Evolutionary conservation across 1,140 invertebrate genomes (phyloP).

Genomic region (Nixonia krombeini): DNA sequence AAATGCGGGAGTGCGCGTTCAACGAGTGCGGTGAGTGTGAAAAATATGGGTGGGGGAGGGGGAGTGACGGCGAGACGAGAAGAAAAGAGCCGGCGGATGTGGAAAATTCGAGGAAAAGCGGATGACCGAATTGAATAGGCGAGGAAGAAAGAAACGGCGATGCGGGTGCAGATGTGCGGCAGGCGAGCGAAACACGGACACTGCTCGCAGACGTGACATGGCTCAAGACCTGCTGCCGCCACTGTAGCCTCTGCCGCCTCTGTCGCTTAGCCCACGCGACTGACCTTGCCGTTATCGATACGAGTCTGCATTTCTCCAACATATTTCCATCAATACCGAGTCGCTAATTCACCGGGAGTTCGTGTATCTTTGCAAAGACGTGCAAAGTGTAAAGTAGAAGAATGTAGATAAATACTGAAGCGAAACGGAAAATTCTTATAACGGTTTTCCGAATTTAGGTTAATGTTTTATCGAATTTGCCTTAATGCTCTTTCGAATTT

Average conservation of each 20-base stretch:
- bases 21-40: not conserved
- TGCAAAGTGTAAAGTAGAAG: too few relatives aligned
- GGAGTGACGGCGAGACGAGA: not conserved
- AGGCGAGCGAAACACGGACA: slow-evolving; percentile 6
- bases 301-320: slow-evolving; percentile 2
- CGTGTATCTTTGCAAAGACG: too few relatives aligned
- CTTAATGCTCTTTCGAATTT: too few relatives aligned
- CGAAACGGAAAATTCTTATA: too few relatives aligned
- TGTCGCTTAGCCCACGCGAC: slow-evolving; percentile 29
- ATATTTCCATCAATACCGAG: too few relatives aligned
- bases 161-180: slow-evolving; percentile 1
- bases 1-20: too few relatives aligned
- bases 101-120: slow-evolving; percentile 11
- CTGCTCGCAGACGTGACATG: slow-evolving; percentile 5
- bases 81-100: not conserved
- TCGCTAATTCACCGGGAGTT: too few relatives aligned
- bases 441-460: too few relatives aligned
- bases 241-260: too few relatives aligned
- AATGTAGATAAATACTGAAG: too few relatives aligned
- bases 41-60: slow-evolving; percentile 2
- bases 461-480: too few relatives aligned
- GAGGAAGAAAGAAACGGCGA: slow-evolving; percentile 4
- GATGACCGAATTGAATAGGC: slow-evolving; percentile 17
- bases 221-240: slow-evolving; percentile 5
- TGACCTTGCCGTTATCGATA: slow-evolving; percentile 26